Evolutionary conservation across 2,113 vertebrate genomes (phyloP).

Genomic region (Anser brachyrhynchus): DNA sequence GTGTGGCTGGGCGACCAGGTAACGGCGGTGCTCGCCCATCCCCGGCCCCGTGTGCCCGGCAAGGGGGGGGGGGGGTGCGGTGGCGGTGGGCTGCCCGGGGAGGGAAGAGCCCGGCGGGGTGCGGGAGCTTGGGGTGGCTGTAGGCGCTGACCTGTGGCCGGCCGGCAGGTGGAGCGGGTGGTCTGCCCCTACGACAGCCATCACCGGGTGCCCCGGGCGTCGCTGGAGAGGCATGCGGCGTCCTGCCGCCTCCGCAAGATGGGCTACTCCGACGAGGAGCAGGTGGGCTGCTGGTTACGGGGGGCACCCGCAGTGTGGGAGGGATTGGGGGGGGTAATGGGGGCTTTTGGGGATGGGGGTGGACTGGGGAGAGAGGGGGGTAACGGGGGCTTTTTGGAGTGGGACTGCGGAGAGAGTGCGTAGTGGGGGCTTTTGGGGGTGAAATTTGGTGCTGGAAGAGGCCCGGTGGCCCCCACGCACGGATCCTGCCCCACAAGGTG

Average conservation of each 20-base stretch:
- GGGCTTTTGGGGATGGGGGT: too few relatives aligned
- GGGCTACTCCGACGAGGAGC: slow-evolving; percentile 87
- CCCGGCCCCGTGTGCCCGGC: not conserved
- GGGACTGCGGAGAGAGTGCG: too few relatives aligned
- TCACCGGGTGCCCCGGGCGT: slow-evolving; percentile 83
- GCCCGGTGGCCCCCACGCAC: too few relatives aligned
- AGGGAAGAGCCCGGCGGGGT: not conserved
- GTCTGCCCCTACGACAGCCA: slow-evolving; percentile 84
- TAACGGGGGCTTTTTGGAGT: too few relatives aligned
- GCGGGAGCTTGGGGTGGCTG: not conserved
- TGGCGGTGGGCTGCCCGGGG: not conserved
- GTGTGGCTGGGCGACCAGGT: slow-evolving; percentile 31
- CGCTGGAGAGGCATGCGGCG: slow-evolving; percentile 83
- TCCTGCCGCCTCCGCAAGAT: slow-evolving; percentile 82
- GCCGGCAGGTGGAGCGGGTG: slow-evolving; percentile 75
- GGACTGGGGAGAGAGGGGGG: too few relatives aligned
- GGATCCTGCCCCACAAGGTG: too few relatives aligned
- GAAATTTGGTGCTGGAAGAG: too few relatives aligned
- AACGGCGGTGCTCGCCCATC: not conserved
- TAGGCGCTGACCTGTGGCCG: not conserved
- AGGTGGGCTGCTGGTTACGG: slow-evolving; percentile 65
- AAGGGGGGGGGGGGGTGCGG: not conserved
- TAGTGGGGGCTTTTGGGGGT: too few relatives aligned
- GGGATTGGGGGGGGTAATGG: accelerated
- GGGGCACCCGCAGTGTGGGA: too few relatives aligned